A percentile compares a stretch with the other conserved stretches of the same genome.
These are phyloP conservation scores for Fragum whitleyi DNA, from an alignment of 2,888 invertebrate species.

Conservation along the genomic window DNA sequence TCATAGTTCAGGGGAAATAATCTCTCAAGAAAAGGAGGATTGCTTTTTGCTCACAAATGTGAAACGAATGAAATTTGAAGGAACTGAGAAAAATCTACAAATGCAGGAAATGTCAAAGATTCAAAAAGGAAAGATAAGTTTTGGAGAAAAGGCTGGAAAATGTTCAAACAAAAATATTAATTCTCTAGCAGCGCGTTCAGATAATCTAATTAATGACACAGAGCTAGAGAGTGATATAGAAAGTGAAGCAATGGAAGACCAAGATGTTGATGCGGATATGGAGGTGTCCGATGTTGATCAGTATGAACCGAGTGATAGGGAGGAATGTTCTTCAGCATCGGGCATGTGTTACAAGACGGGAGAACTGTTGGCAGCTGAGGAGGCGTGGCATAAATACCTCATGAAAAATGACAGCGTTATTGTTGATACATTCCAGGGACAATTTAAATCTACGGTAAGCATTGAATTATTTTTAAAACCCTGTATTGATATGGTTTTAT, in stretches of 20 bases:
- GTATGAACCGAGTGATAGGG: slow-evolving; percentile 44
- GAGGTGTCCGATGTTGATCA: slow-evolving; percentile 67
- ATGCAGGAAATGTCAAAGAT: slow-evolving; percentile 80
- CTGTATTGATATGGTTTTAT: neutral
- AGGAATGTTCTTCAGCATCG: slow-evolving; percentile 21
- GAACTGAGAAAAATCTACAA: slow-evolving; percentile 81
- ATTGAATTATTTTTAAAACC: slow-evolving; percentile 11
- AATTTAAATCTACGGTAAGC: slow-evolving; percentile 89
- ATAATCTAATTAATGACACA: neutral
- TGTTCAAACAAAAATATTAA: slow-evolving; percentile 12
- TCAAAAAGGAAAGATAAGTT: slow-evolving; percentile 67
- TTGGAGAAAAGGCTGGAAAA: slow-evolving; percentile 29
- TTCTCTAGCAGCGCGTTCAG: neutral
- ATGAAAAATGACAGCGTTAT: slow-evolving; percentile 88
- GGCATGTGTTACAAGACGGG: slow-evolving; percentile 53
- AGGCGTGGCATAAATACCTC: slow-evolving; percentile 88
- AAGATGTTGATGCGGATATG: slow-evolving; percentile 63
- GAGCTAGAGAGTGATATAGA: slow-evolving; percentile 31
- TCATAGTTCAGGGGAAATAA: slow-evolving; percentile 35
- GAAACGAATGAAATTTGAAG: slow-evolving; percentile 81
- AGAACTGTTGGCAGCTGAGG: slow-evolving; percentile 86
- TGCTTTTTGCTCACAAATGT: slow-evolving; percentile 69
- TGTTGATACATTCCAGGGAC: slow-evolving; percentile 89
- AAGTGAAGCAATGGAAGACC: slow-evolving; percentile 47
- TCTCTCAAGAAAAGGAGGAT: slow-evolving; percentile 59